These are phyloP conservation scores for Iselma pallidipennis DNA, from an alignment of 2,888 invertebrate species.

Conservation along the genomic window DNA sequence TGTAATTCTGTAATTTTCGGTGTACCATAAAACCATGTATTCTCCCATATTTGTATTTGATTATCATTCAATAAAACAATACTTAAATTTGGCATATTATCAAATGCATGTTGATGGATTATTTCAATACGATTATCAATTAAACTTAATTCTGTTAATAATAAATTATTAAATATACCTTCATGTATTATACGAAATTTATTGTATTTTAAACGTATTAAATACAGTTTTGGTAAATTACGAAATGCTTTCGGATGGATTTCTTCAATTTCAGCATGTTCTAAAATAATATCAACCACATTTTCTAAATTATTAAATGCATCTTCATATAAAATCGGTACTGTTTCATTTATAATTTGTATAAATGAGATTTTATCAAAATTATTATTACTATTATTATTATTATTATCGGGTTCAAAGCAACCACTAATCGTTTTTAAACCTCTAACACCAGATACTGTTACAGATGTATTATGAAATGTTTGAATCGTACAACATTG, in stretches of 20 bases:
- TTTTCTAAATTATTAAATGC: conserved; percentile 45
- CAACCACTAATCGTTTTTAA: conserved; percentile 45
- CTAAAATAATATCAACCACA: conserved; percentile 39
- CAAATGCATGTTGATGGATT: conserved; percentile 38
- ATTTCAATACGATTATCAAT: conserved; percentile 39
- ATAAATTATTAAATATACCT: conserved; percentile 40
- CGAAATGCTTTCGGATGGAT: conserved; percentile 40
- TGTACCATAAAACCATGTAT: conserved; percentile 40
- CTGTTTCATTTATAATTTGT: conserved; percentile 45
- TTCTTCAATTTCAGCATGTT: conserved; percentile 34
- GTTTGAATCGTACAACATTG: conserved; percentile 20
- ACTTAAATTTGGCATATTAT: conserved; percentile 40
- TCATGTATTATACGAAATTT: conserved; percentile 33
- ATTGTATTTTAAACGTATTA: conserved; percentile 37
- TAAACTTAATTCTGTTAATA: conserved; percentile 35
- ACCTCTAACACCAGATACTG: conserved; percentile 43
- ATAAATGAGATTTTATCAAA: conserved; percentile 44
- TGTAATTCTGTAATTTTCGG: conserved; percentile 37
- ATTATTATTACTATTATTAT: too few species aligned
- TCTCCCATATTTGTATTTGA: conserved; percentile 36
- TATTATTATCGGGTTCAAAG: conserved; percentile 38
- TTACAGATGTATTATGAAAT: conserved; percentile 44
- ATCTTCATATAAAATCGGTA: conserved; percentile 43
- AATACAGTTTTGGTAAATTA: conserved; percentile 35
- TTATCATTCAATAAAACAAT: conserved; percentile 41